Base-by-base conservation (phyloP, 2,888 invertebrate genomes). In the Ecliptopera silaceata region DNA sequence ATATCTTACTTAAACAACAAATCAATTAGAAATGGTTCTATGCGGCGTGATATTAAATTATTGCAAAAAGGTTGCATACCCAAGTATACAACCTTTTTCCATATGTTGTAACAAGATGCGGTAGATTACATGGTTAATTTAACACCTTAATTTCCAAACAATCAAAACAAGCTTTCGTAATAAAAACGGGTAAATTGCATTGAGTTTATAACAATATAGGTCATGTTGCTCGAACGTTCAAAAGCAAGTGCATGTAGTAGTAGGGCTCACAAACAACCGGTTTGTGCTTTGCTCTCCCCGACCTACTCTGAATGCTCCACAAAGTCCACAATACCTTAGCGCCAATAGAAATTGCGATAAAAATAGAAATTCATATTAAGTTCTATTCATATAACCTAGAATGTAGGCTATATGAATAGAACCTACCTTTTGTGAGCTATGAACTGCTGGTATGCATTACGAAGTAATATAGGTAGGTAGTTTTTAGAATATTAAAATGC, bases 251-350 rank as follows among this genome's bases (percentile, higher is more conserved):
- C 43, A 34, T 4, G 43, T 17, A 50, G 41, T 50, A 31, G 54
- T 46, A 38, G 48, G 59, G 45, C 53, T 38, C 42, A 15, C 60
- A 42, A 36, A 18, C 15, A 54, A 65, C 66, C 66, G 66, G 63
- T 65, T 59, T 44, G 42, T 65, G 66, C 61, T 65, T 59, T 44
- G 42, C 56, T 64, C 60, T 63, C 61, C 46, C 61, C 63, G 64
- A 58, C 66, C 64, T 61, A 64, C 66, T 66, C 64, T 56, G 36
- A 49, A 32, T 48, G 17, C 31, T 31, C 41, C 38, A 50, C 49
- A 45, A 26, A 44, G 31, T 31, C 45, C 39, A 58, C 58, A 42
- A 49, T 41, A 15, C 50, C 45, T 50, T 56, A 56, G 45, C 48
- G 53, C 20, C 48, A 39, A 48, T 53, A 51, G 50, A 52, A 57